Evolutionary conservation across 2,888 invertebrate genomes (phyloP).

Genomic region (Rhorus exstirpatorius): DNA sequence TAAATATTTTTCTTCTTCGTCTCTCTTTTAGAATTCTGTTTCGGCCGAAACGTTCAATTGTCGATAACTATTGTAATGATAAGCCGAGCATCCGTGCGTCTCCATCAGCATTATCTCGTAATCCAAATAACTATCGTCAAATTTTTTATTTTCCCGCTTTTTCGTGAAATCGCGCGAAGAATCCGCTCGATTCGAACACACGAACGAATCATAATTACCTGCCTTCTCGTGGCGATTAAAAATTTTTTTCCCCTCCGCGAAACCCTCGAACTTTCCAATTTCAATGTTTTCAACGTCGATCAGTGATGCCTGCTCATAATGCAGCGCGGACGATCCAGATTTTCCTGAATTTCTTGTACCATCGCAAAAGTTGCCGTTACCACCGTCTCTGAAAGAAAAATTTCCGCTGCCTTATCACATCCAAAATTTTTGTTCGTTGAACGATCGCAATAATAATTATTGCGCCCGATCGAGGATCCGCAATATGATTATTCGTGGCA

Average conservation of each 20-base stretch:
- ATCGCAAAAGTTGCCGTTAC: slow-evolving; percentile 79
- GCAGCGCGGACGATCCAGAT: slow-evolving; percentile 79
- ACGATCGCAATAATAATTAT: too few species aligned
- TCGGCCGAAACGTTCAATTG: slow-evolving; percentile 73
- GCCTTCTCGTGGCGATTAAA: slow-evolving; percentile 67
- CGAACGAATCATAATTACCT: slow-evolving; percentile 78
- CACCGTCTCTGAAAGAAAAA: slow-evolving; percentile 84
- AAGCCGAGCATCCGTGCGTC: slow-evolving; percentile 89
- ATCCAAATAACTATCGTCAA: slow-evolving; percentile 62
- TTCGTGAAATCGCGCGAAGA: slow-evolving; percentile 51
- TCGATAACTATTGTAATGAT: slow-evolving; percentile 85
- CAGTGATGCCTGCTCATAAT: slow-evolving; percentile 78
- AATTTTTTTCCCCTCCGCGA: slow-evolving; percentile 1
- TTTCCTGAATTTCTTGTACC: slow-evolving; percentile 77
- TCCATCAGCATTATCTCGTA: slow-evolving; percentile 88
- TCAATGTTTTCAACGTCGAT: slow-evolving; percentile 24
- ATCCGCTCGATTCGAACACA: slow-evolving; percentile 48
- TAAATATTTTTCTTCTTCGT: slow-evolving; percentile 13
- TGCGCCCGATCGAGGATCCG: too few species aligned
- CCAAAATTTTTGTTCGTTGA: slow-evolving; percentile 35
- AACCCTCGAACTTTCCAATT: slow-evolving; percentile 9
- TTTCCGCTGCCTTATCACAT: slow-evolving; percentile 76
- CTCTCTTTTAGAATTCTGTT: slow-evolving; percentile 76
- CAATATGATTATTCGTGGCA: too few species aligned
- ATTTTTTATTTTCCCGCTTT: slow-evolving; percentile 25